Evolutionary conservation across 1,140 invertebrate genomes (phyloP).

Genomic region (Drosophila tsacasi): DNA sequence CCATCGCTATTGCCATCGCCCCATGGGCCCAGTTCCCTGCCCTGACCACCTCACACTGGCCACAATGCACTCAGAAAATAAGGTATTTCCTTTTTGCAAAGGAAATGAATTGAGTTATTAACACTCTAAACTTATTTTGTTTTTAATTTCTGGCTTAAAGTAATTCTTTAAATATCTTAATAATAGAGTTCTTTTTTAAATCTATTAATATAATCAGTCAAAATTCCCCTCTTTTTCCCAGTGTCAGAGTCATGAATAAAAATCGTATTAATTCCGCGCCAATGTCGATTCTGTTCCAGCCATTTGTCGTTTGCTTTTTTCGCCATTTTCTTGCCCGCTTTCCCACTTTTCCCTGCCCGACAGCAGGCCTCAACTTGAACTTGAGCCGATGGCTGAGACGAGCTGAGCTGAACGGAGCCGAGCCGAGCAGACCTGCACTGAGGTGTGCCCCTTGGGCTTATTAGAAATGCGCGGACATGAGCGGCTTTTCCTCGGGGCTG

Average conservation of each 20-base stretch:
- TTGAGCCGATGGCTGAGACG: constrained; percentile 45
- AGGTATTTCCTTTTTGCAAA: no score
- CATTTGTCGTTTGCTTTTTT: constrained; percentile 36
- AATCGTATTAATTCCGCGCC: constrained; percentile 79
- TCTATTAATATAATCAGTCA: no score
- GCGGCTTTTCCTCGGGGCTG: constrained; percentile 23
- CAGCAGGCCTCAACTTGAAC: constrained; percentile 76
- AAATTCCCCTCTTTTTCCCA: not conserved
- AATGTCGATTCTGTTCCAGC: constrained; percentile 60
- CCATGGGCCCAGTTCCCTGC: constrained; percentile 47
- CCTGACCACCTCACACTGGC: not conserved
- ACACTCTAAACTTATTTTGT: rapidly evolving
- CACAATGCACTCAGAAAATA: not conserved
- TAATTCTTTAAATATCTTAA: not conserved
- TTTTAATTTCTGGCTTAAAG: not conserved
- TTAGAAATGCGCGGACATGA: constrained; percentile 75
- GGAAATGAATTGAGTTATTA: not conserved
- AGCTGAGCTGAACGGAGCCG: not conserved
- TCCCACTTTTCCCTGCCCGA: constrained; percentile 7
- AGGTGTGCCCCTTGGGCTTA: constrained; percentile 39
- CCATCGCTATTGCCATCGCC: constrained; percentile 20
- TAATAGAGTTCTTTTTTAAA: not conserved
- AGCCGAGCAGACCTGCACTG: not conserved
- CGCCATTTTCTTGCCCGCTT: not conserved
- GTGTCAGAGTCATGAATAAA: constrained; percentile 74